Conservation (phyloP, 2,113 vertebrate species). For the Neogale vison region DNA sequence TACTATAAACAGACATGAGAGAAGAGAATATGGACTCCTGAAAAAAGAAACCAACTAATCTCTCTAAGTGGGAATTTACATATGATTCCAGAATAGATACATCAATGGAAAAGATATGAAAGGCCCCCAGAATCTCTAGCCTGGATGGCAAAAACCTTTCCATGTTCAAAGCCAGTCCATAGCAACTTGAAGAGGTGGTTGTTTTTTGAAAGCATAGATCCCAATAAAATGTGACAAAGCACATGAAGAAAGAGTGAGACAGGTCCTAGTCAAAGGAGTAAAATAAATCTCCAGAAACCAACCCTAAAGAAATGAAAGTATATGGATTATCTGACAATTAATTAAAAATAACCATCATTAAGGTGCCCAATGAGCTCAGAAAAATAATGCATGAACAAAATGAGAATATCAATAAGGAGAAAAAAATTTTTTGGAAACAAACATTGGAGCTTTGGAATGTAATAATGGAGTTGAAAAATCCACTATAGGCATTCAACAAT, state of each 20-base stretch:
- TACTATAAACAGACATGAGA: neutral
- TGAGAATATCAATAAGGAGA: neutral
- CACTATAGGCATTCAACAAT: neutral
- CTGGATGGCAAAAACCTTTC: neutral
- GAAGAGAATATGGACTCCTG: neutral
- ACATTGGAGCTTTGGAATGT: neutral
- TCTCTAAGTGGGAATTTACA: neutral
- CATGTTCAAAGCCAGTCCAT: neutral
- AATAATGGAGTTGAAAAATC: neutral
- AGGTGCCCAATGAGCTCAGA: neutral
- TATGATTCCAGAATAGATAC: neutral
- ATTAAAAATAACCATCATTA: neutral
- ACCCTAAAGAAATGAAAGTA: neutral
- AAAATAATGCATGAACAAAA: neutral
- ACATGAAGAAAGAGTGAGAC: neutral
- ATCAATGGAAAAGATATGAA: neutral
- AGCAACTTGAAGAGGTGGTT: neutral
- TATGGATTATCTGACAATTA: neutral
- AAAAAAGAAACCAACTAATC: neutral
- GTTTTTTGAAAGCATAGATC: neutral
- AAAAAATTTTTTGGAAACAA: neutral
- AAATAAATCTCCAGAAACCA: neutral
- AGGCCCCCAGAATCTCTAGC: neutral
- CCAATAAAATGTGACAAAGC: neutral
- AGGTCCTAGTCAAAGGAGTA: neutral